These are phyloP conservation scores for Luscinia luscinia DNA, from an alignment of 2,797 vertebrate genomes.

Conservation along the genomic window DNA sequence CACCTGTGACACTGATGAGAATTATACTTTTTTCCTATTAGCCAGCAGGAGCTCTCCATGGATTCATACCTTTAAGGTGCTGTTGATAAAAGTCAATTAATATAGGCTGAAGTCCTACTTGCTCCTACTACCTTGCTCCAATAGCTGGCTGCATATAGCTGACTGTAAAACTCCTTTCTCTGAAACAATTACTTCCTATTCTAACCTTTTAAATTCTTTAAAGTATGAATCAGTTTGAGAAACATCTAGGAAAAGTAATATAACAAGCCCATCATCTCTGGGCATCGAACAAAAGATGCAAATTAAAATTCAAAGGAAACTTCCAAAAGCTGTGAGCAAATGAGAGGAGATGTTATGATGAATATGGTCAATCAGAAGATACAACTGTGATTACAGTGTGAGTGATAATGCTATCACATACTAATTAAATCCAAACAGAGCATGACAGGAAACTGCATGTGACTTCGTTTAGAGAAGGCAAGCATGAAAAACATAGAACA, in stretches of 20 bases:
- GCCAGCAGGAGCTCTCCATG: neutral
- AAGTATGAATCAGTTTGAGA: slow-evolving; percentile 7
- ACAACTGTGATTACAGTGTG: neutral
- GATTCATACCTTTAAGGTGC: neutral
- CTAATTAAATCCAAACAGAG: neutral
- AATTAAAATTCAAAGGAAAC: neutral
- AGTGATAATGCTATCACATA: neutral
- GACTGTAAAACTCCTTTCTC: neutral
- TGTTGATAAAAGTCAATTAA: neutral
- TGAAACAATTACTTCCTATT: neutral
- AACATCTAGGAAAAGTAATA: slow-evolving; percentile 18
- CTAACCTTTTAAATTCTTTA: neutral
- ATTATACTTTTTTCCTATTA: neutral
- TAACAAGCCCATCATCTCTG: neutral
- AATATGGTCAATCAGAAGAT: neutral
- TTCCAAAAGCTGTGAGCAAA: neutral
- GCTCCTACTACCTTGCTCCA: neutral
- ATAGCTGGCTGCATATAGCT: neutral
- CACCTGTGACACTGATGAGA: neutral
- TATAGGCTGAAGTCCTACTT: neutral
- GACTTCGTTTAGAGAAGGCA: neutral
- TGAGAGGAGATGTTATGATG: neutral
- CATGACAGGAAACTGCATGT: accelerated
- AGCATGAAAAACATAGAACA: neutral
- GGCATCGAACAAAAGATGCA: neutral